Conservation (phyloP, 2,888 invertebrate species). For the Sinopyrophorus schimmeli region DNA sequence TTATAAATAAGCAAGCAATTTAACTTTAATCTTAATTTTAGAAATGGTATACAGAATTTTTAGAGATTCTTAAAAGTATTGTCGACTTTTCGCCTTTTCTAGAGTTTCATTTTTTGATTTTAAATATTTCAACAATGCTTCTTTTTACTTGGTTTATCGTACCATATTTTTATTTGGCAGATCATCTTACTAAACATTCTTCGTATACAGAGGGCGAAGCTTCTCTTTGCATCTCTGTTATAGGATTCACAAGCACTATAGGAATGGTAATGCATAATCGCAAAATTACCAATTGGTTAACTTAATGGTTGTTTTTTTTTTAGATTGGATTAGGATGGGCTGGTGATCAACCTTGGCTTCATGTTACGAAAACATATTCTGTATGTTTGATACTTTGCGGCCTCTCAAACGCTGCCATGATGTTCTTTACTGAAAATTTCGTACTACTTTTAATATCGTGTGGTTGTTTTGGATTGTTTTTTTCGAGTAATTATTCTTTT, state of each 20-base stretch:
- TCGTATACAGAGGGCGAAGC: constrained; percentile 74
- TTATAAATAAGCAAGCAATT: not conserved
- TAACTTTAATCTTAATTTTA: constrained; percentile 53
- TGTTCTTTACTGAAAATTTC: constrained; percentile 50
- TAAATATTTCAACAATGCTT: constrained; percentile 84
- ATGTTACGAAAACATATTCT: constrained; percentile 81
- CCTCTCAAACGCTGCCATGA: constrained; percentile 64
- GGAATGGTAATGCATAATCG: constrained; percentile 90
- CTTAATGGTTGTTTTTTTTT: constrained; percentile 32
- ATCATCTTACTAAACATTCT: constrained; percentile 70
- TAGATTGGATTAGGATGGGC: constrained; percentile 84
- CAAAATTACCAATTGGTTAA: too few relatives aligned
- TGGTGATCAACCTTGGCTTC: constrained; percentile 83
- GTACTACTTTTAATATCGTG: constrained; percentile 49
- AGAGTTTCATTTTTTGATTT: constrained; percentile 75
- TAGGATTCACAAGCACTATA: constrained; percentile 87
- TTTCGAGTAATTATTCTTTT: constrained; percentile 89
- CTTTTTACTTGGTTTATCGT: constrained; percentile 94
- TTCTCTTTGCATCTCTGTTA: constrained; percentile 80
- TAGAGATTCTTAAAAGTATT: constrained; percentile 70
- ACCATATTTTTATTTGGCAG: constrained; percentile 91
- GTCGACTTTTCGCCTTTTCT: constrained; percentile 80
- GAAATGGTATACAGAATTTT: constrained; percentile 73
- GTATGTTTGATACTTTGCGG: constrained; percentile 73
- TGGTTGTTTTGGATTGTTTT: constrained; percentile 83